Evolutionary conservation across 2,113 vertebrate genomes (phyloP).

Genomic region (Crotophaga sulcirostris): DNA sequence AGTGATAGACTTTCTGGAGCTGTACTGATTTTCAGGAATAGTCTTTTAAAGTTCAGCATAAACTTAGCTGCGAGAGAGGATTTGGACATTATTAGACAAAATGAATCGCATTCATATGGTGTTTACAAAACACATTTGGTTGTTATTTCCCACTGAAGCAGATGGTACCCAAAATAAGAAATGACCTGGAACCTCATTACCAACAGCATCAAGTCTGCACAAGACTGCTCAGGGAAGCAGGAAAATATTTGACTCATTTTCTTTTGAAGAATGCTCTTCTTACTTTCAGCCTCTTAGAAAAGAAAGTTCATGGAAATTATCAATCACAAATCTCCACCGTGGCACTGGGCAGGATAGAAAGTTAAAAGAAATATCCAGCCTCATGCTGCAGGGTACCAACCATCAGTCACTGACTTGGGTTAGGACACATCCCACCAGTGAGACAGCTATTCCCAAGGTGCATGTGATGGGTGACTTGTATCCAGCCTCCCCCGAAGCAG

Average conservation of each 20-base stretch:
- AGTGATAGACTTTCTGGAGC: constrained; percentile 29
- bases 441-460: neutral
- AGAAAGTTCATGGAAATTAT: neutral
- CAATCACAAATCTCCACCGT: neutral
- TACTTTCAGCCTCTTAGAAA: neutral
- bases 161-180: constrained; percentile 60
- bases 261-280: neutral
- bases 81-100: constrained; percentile 19
- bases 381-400: neutral
- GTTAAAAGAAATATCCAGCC: neutral
- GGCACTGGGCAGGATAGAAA: neutral
- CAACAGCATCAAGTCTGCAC: neutral
- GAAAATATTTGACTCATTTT: neutral
- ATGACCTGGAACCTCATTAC: constrained; percentile 53
- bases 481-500: neutral
- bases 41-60: constrained; percentile 26
- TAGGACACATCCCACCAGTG: neutral
- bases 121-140: constrained; percentile 44
- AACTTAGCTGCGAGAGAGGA: neutral
- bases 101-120: neutral
- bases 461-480: neutral
- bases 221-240: neutral
- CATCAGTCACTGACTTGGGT: neutral
- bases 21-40: neutral
- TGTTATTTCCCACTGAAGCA: constrained; percentile 37